These are phyloP conservation scores for Phyllostomus hastatus DNA, from an alignment of 2,113 vertebrate genomes.

Conservation along the genomic window DNA sequence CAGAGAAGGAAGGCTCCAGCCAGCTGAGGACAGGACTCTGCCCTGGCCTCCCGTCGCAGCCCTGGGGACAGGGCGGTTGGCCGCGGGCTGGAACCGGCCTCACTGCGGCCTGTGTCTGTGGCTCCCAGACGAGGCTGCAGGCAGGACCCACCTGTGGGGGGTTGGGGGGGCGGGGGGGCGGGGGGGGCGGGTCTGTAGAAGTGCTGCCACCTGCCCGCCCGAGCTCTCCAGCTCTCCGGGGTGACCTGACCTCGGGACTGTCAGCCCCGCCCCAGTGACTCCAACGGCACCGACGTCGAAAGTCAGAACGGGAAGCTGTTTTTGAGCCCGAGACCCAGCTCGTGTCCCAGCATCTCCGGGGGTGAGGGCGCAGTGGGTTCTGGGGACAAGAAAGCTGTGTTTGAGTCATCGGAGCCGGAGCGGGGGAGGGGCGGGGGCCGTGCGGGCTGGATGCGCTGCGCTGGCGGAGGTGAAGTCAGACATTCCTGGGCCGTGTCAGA, in stretches of 20 bases:
- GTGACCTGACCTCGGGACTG: neutral
- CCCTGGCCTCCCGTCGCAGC: neutral
- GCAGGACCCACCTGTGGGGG: neutral
- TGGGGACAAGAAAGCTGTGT: neutral
- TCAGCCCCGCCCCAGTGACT: neutral
- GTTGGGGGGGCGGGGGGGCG: neutral
- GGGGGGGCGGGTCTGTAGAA: neutral
- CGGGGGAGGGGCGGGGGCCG: neutral
- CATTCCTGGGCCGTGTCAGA: conserved; percentile 56
- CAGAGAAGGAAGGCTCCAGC: neutral
- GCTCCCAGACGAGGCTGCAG: neutral
- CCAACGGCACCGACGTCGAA: neutral
- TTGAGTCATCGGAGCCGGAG: neutral
- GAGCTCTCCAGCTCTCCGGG: neutral
- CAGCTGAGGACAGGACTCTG: neutral
- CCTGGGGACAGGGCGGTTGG: neutral
- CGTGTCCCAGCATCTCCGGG: neutral
- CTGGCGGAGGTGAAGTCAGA: conserved; percentile 45
- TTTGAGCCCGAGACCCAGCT: neutral
- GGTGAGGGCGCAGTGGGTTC: neutral
- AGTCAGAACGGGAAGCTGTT: neutral
- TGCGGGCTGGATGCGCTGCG: neutral
- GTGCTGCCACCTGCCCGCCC: too few species aligned
- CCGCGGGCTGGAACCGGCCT: neutral
- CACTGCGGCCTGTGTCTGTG: neutral